Base-by-base conservation (phyloP, 2,797 vertebrate genomes). In the Lutjanus argentimaculatus region DNA sequence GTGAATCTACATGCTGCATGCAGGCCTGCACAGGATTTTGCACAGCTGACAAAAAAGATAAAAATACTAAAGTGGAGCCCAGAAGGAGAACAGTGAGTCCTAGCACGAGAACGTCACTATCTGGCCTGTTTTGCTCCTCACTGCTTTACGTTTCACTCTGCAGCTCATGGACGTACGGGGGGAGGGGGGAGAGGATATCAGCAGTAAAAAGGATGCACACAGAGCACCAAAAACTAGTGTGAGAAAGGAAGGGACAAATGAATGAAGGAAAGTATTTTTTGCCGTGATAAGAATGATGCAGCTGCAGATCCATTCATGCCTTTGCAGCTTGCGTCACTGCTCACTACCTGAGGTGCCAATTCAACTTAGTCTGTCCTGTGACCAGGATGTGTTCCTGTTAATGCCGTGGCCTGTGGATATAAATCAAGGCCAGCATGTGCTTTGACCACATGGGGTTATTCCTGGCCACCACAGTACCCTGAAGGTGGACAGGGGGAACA, bases 371-470 rank as follows among this genome's bases (percentile, higher is more conserved):
- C 22, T 2, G n/a, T 75, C 82, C 25, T 72, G 80, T 82, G 74
- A 89, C 59, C 52, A 30, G 68, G 69, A 70, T 55, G 46, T 67
- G 70, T 61, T 83, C 40, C 66, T 49, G 46, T 36, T 36, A 10
- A 19, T 10, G 13, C 55, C 67, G 63, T 19, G 67, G 70, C 87
- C 75, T 30, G 67, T 49, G 81, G 84, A 62, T 70, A 88, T 93
- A 93, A 93, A 94, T 93, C 82, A 80, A 68, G 80, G 57, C 14
- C 57, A 88, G 72, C 90, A 92, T 91, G 92, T 89, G 89, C 75
- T 85, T 70, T 13, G 75, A 77, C 72, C 87, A 74, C 89, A 74
- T n/a, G 63, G 57, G 66, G 90, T 92, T 96, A 96, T 96, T 96
- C 88, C 89, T 92, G 90, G 94, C 67, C 74, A 74, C 57, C 67